phyloP scores from a whole-genome alignment of 92 coral and sea anemone genomes.

The Metridium senile region DNA sequence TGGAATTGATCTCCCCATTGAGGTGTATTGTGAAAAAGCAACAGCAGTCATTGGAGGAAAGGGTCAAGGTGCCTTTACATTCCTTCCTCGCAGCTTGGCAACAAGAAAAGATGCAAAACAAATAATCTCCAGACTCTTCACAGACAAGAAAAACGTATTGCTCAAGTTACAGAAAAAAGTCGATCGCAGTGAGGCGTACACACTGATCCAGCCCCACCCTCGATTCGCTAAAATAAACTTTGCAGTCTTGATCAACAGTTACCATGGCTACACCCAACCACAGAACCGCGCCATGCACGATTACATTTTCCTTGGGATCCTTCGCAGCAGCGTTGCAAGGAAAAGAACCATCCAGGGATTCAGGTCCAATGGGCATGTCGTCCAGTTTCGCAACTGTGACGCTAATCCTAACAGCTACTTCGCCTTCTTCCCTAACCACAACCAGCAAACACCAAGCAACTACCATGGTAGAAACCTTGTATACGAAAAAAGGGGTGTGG shows the following conservation, averaged over 20 bases:
- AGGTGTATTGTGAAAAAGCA: not conserved
- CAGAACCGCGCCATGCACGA: not conserved
- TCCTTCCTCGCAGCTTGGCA: not conserved
- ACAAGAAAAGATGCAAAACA: not conserved
- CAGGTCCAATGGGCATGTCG: not conserved
- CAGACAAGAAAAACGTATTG: not conserved
- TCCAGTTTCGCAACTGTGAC: not conserved
- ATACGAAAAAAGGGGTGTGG: not conserved
- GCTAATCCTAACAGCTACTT: not conserved
- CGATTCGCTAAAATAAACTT: not conserved
- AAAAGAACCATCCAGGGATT: not conserved
- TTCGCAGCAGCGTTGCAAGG: not conserved
- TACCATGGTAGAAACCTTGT: not conserved
- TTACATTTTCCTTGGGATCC: not conserved
- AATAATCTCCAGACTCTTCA: not conserved
- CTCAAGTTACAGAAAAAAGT: constrained; percentile 1
- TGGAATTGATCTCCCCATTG: not conserved
- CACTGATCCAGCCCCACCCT: not conserved
- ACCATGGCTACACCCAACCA: not conserved
- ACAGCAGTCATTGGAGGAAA: not conserved
- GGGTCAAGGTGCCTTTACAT: not conserved
- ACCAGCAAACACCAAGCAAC: not conserved
- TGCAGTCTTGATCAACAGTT: not conserved
- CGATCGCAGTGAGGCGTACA: constrained; percentile 3
- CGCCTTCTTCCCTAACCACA: not conserved